phyloP scores from a whole-genome alignment of 2,113 vertebrate species.

The Pseudois nayaur region DNA sequence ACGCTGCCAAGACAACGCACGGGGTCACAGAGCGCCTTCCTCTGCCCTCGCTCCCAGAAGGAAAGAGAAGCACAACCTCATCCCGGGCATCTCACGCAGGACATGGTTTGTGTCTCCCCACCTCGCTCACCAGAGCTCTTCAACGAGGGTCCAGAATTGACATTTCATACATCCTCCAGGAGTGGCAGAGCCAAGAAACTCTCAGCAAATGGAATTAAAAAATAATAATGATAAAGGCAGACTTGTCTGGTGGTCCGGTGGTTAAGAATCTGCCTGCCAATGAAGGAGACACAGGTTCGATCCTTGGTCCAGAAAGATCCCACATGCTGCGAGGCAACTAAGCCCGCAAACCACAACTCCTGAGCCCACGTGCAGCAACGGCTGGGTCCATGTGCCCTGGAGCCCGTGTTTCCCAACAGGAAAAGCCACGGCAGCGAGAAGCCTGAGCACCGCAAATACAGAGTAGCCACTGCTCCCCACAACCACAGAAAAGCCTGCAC shows the following conservation, averaged over 20 bases:
- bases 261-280: not conserved
- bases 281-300: not conserved
- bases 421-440: not conserved
- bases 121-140: not conserved
- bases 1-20: not conserved
- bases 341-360: not conserved
- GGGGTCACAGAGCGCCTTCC: conserved; percentile 36
- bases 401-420: not conserved
- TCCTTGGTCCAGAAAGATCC: not conserved
- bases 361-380: not conserved
- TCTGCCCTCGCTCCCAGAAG: not conserved
- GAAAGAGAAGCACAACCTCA: not conserved
- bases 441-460: not conserved
- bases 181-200: not conserved
- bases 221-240: not conserved
- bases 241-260: not conserved
- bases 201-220: not conserved
- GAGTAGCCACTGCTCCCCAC: not conserved
- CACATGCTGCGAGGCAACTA: not conserved
- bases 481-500: not conserved
- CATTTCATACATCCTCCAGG: not conserved
- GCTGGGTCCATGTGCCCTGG: not conserved
- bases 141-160: not conserved
- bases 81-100: not conserved
- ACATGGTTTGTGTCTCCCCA: not conserved